phyloP scores from a whole-genome alignment of 2,888 invertebrate species.

The Hypselothyrea guttata region DNA sequence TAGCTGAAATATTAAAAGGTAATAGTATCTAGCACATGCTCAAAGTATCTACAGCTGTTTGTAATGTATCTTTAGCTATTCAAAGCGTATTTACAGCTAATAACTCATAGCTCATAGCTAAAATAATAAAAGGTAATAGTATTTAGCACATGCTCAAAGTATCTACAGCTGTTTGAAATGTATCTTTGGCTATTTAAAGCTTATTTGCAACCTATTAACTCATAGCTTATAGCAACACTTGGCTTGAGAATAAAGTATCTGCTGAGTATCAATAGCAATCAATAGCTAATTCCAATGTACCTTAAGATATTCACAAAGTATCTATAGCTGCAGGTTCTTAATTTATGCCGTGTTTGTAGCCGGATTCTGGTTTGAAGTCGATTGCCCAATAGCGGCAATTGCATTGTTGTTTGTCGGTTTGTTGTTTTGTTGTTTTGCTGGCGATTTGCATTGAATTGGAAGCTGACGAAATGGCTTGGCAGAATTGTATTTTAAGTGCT shows the following conservation, averaged over 20 bases:
- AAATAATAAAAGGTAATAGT: no score
- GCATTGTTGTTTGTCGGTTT: slow-evolving; percentile 24
- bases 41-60: slow-evolving; percentile 8
- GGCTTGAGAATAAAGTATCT: slow-evolving; percentile 27
- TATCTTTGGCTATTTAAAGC: neutral
- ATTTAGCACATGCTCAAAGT: no score
- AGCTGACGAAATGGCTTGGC: slow-evolving; percentile 60
- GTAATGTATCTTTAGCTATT: no score
- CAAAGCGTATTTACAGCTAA: no score
- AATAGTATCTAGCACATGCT: neutral
- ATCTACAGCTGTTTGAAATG: no score
- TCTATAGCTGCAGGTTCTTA: neutral
- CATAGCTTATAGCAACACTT: no score
- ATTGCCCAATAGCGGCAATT: slow-evolving; percentile 43
- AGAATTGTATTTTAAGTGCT: neutral
- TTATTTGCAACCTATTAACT: no score
- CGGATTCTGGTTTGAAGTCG: neutral
- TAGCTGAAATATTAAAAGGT: no score
- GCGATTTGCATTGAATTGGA: slow-evolving; percentile 67
- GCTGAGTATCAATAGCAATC: neutral
- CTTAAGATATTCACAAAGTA: no score
- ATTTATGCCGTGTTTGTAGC: neutral
- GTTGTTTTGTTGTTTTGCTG: slow-evolving; percentile 16
- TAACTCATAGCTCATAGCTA: no score
- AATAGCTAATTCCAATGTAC: neutral